Conservation (phyloP, 23 tunicate species). For the Aplidium turbinatum region DNA sequence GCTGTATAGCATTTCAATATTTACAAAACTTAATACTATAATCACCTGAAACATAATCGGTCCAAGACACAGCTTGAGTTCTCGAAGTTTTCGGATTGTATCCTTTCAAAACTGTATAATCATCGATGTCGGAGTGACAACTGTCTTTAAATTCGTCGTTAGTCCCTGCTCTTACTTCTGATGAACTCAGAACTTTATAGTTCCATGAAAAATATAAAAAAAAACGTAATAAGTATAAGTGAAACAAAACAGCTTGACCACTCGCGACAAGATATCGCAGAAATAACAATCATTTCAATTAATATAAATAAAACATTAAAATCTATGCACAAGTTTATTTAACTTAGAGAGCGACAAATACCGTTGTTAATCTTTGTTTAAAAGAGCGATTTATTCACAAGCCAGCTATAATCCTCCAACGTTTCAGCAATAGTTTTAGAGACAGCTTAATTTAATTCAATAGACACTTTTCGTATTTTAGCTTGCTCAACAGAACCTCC, state of each 20-base stretch:
- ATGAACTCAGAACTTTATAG: not conserved
- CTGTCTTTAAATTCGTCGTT: too few relatives aligned
- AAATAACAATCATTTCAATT: too few relatives aligned
- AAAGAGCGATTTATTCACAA: too few relatives aligned
- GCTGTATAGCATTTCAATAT: too few relatives aligned
- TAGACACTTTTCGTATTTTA: too few relatives aligned
- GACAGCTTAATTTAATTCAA: too few relatives aligned
- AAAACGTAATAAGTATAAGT: not conserved
- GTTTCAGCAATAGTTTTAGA: too few relatives aligned
- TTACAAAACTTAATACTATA: too few relatives aligned
- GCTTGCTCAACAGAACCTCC: too few relatives aligned
- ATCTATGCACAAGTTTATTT: not conserved
- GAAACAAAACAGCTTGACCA: not conserved
- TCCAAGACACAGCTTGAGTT: slow-evolving; percentile 60
- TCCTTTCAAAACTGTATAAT: slow-evolving; percentile 20
- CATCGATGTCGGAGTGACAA: slow-evolving; percentile 53
- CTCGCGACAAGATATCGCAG: not conserved
- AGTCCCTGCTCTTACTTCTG: too few relatives aligned
- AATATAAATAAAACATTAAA: too few relatives aligned
- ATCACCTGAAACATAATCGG: slow-evolving; percentile 68
- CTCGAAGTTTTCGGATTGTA: slow-evolving; percentile 42
- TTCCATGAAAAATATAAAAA: not conserved
- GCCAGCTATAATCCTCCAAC: too few relatives aligned
- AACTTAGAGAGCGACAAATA: not conserved
- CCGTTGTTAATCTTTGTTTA: not conserved